These are phyloP conservation scores for Carassius carassius DNA, from an alignment of 2,113 vertebrate species.

Conservation along the genomic window DNA sequence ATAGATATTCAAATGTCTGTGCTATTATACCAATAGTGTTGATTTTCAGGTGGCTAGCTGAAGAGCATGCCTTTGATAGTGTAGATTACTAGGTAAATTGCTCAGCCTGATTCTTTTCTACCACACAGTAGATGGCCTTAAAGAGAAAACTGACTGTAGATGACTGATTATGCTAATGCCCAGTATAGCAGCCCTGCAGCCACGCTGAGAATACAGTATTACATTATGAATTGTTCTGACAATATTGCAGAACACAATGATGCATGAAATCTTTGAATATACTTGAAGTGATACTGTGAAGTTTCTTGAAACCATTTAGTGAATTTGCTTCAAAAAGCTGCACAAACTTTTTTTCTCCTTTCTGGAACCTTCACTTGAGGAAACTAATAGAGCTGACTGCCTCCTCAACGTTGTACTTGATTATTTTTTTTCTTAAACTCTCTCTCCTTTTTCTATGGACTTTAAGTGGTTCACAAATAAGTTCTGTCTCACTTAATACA, in stretches of 20 bases:
- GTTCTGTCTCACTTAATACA: constrained; percentile 51
- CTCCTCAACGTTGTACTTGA: background rate
- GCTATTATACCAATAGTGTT: background rate
- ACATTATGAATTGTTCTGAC: background rate
- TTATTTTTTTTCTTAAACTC: too few species aligned
- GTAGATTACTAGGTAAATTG: background rate
- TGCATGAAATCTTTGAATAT: background rate
- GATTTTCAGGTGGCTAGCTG: background rate
- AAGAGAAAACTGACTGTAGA: background rate
- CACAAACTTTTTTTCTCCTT: background rate
- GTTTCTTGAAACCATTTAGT: background rate
- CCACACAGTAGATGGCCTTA: background rate
- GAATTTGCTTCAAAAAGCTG: background rate
- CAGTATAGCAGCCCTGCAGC: background rate
- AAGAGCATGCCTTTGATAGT: background rate
- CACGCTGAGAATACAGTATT: background rate
- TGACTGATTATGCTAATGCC: background rate
- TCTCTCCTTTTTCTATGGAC: background rate
- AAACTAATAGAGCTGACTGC: background rate
- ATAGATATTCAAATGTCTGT: background rate
- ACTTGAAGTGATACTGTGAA: too few species aligned
- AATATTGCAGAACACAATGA: background rate
- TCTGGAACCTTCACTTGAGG: background rate
- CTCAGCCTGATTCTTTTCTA: background rate
- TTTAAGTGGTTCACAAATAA: constrained; percentile 54